phyloP scores from a whole-genome alignment of 2,888 invertebrate species.

The Helleia helle region DNA sequence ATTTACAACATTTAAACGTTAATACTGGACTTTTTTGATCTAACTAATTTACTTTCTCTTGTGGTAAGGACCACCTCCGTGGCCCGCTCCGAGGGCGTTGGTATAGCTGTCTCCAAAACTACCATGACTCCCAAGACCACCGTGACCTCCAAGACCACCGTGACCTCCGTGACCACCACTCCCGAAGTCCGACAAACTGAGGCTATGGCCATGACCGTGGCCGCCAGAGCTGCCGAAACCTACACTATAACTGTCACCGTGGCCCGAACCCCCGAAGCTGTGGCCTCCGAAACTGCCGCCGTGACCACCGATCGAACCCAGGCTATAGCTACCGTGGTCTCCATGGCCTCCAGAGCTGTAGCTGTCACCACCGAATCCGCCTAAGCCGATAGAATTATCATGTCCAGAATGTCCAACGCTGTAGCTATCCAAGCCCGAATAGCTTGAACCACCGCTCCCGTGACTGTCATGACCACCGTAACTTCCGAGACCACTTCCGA shows the following conservation, averaged over 20 bases:
- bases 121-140: conserved; percentile 33
- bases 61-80: conserved; percentile 64
- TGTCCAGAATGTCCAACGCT: conserved; percentile 19
- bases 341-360: conserved; percentile 25
- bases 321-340: conserved; percentile 19
- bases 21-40: conserved; percentile 30
- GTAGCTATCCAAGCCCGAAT: conserved; percentile 21
- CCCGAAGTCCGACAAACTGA: conserved; percentile 14
- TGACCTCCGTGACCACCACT: conserved; percentile 11
- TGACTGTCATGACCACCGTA: conserved; percentile 19
- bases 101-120: conserved; percentile 53
- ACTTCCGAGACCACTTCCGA: conserved; percentile 14
- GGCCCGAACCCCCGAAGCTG: conserved; percentile 12
- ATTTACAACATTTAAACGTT: conserved; percentile 42
- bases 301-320: conserved; percentile 13
- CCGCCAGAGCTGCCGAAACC: conserved; percentile 27
- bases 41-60: conserved; percentile 35
- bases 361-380: conserved; percentile 15
- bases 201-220: conserved; percentile 19
- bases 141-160: conserved; percentile 29
- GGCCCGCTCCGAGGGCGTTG: conserved; percentile 54
- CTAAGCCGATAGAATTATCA: conserved; percentile 17
- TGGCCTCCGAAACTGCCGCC: conserved; percentile 17
- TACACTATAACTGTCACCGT: conserved; percentile 23
- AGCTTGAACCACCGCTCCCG: conserved; percentile 17